Base-by-base conservation (phyloP, 2,797 vertebrate species). In the Lepilemur septentrionalis region DNA sequence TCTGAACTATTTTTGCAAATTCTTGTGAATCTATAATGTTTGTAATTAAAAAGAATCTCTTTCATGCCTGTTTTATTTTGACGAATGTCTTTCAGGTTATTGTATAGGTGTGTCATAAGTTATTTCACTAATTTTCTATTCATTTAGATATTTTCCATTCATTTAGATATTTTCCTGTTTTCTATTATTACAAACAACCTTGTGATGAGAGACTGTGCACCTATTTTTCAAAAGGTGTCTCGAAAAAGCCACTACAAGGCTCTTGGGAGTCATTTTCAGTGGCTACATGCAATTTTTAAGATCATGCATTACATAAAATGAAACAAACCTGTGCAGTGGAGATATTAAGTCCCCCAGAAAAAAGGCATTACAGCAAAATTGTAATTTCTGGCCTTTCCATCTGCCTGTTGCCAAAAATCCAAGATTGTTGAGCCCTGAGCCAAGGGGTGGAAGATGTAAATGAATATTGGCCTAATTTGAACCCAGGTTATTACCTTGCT, bases 61-160 rank as follows among this genome's bases (percentile, higher is more conserved):
- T 13, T 94, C 15, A 18, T 65, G 17, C 41, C 25, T 93, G 4
- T 83, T 91, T 95, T 75, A 73, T 91, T 85, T 93, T 89, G 89
- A 46, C 70, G 32, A 20, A 28, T 81, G 1, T 78, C 30, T 84
- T 81, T 22, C 5, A 63, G 59, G 4, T 82, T 76, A 59, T 70
- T 72, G 2, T 76, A 28, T 81, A 63, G 52, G 11, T 61, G 13
- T 23, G 43, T 2, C 41, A 12, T 48, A 78, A n/a, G 4, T 63
- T 89, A 87, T 57, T 72, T 92, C 79, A 75, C 8, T 1, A 30
- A 14, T 76, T 95, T 65, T 83, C 6, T 67, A 14, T 55, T 63
- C 10, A 59, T 78, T 57, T 86, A 76, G 2, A 30, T 59, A n/a
- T 85, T 69, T 92, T 63, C 55, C 1, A 14, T 55, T 63, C 10